Percentiles rank a stretch among this genome's conserved stretches.
phyloP scores from a whole-genome alignment of 2,113 vertebrate species.

The Neodontobutis hainanensis region DNA sequence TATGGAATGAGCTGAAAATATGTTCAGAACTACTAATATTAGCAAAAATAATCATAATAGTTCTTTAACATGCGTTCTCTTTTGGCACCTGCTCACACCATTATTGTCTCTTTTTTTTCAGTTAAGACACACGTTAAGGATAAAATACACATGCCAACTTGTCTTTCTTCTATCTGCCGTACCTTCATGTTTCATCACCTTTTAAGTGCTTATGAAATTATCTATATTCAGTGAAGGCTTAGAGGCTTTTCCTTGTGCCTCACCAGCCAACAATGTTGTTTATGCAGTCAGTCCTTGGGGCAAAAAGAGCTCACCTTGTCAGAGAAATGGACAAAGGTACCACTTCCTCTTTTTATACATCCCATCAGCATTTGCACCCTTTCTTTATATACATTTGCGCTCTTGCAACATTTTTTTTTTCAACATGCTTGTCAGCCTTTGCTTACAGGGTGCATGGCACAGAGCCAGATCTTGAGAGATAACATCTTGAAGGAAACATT shows the following conservation, averaged over 20 bases:
- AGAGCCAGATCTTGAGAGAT: conserved; percentile 83
- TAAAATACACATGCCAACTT: conserved; percentile 39
- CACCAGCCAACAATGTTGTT: conserved; percentile 68
- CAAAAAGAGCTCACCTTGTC: conserved; percentile 66
- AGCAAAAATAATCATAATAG: conserved; percentile 4
- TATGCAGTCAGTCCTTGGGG: conserved; percentile 58
- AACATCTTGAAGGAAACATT: conserved; percentile 93
- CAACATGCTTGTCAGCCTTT: conserved; percentile 40
- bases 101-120: conserved; percentile 54
- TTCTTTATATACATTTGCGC: neutral
- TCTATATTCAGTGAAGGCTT: conserved; percentile 67
- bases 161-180: conserved; percentile 65
- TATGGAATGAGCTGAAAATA: neutral
- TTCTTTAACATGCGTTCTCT: conserved; percentile 37
- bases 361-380: conserved; percentile 12
- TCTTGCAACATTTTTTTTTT: conserved; percentile 48
- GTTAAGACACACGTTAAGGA: conserved; percentile 40
- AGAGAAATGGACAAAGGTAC: conserved; percentile 51
- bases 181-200: conserved; percentile 75
- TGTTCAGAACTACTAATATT: neutral
- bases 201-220: conserved; percentile 79
- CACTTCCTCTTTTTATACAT: conserved; percentile 22
- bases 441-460: conserved; percentile 70
- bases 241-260: conserved; percentile 66
- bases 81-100: conserved; percentile 47